Evolutionary conservation across 2,113 vertebrate genomes (phyloP).

Genomic region (Kryptolebias marmoratus): DNA sequence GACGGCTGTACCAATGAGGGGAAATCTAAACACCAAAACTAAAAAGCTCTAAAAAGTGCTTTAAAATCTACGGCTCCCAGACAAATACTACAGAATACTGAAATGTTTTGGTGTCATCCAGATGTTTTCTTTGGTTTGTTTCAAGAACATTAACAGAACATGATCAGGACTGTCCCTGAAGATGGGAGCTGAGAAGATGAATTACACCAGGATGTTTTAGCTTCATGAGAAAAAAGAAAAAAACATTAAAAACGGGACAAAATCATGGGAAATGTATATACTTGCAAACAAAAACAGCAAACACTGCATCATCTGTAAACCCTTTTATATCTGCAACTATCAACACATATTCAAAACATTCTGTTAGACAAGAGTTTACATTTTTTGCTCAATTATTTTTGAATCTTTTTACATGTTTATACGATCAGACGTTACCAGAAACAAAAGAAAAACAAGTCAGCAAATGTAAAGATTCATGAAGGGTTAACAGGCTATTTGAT

Average conservation of each 20-base stretch:
- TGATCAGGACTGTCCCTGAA: background rate
- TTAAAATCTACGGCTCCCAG: slow-evolving; percentile 12
- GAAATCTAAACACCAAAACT: background rate
- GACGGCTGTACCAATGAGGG: background rate
- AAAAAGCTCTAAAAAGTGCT: slow-evolving; percentile 18
- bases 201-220: background rate
- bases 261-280: slow-evolving; percentile 19
- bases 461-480: background rate
- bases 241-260: background rate
- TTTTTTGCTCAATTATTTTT: slow-evolving; percentile 14
- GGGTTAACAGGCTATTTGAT: slow-evolving; percentile 23
- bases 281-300: slow-evolving; percentile 42
- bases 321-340: slow-evolving; percentile 29
- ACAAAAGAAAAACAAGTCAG: slow-evolving; percentile 9
- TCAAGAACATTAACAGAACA: background rate
- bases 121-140: background rate
- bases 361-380: slow-evolving; percentile 28
- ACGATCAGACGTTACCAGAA: slow-evolving; percentile 25
- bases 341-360: slow-evolving; percentile 37
- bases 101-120: slow-evolving; percentile 29
- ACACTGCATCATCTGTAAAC: slow-evolving; percentile 38
- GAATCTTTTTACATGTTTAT: slow-evolving; percentile 13
- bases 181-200: background rate
- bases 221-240: background rate
- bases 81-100: slow-evolving; percentile 30